Base-by-base conservation (phyloP, 53 echinoderm and acorn worm species). In the Hippasteria phrygiana region DNA sequence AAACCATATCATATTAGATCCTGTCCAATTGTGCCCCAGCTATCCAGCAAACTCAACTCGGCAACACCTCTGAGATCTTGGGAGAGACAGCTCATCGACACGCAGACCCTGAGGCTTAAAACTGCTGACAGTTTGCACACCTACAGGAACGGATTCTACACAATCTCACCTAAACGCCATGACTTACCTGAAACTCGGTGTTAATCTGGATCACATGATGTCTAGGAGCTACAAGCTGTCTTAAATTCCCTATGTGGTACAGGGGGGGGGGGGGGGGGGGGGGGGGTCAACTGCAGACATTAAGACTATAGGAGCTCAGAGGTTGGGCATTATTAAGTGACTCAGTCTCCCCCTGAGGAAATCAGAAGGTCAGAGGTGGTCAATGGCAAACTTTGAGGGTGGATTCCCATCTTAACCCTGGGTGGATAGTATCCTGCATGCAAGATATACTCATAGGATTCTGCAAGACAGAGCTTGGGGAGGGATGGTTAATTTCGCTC, bases 271-370 rank as follows among this genome's bases (percentile, higher is more conserved):
- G 46, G n/a, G n/a, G n/a, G 8, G 59, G n/a, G 59, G 26, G 26
- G 6, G 11, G 46, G 11, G 46, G 46, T 45, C 46, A 14, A 6
- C 2, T 59, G 26, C 1, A 24, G 3, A 20, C 59, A 17, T 55
- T 16, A 55, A 24, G 26, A 59, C 2, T 14, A 8, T 3, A 2
- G n/a, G 59, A 18, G 59, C 7, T 59, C 26, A 3, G n/a, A 59
- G 59, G 17, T 3, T 59, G 2, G 2, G 4, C 27, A 59, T 1
- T 26, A 7, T 11, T 18, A 66, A 66, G 17, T 66, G 67, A 66
- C 67, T 66, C 67, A 66, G 67, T 26, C 35, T 35, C 11, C 67
- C 36, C 36, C 13, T 33, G 67, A 66, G 67, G 67, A 66, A 66
- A 66, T 66, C 34, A 1, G 11, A 34, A 66, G 67, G 67, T 66